These are phyloP conservation scores for Muntiacus muntjak DNA, from an alignment of 2,113 vertebrate genomes.

Conservation along the genomic window DNA sequence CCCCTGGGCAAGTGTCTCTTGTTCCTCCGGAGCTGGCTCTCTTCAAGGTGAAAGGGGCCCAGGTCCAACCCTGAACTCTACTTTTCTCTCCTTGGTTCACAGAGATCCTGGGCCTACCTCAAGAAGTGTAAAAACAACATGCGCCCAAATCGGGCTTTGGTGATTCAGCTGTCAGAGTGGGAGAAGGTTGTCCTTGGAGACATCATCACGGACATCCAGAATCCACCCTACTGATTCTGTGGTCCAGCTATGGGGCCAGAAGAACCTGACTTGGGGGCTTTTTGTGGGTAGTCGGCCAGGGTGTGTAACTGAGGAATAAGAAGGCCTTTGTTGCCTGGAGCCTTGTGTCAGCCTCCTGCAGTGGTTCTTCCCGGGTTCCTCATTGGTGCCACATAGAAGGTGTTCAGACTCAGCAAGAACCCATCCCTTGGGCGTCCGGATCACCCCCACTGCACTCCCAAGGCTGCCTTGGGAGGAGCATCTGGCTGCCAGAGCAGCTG, in stretches of 20 bases:
- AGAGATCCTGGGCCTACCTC: conserved; percentile 86
- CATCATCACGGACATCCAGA: conserved; percentile 77
- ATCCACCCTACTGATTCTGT: conserved; percentile 75
- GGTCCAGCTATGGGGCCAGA: neutral
- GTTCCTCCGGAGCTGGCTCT: neutral
- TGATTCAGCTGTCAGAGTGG: conserved; percentile 88
- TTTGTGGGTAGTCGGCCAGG: neutral
- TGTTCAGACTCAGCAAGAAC: neutral
- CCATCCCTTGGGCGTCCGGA: neutral
- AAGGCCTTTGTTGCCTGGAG: neutral
- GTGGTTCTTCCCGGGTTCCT: neutral
- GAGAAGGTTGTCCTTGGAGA: conserved; percentile 75
- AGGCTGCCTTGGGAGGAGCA: neutral
- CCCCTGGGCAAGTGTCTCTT: neutral
- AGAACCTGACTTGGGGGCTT: neutral
- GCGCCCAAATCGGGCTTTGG: conserved; percentile 84
- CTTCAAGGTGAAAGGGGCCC: neutral
- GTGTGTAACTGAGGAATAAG: neutral
- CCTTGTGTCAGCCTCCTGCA: neutral
- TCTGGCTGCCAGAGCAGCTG: neutral
- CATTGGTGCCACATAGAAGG: neutral
- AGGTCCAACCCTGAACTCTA: neutral
- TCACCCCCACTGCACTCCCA: neutral
- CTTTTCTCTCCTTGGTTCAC: conserved; percentile 51
- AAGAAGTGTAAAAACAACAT: conserved; percentile 83